Percentiles rank a stretch among this genome's conserved stretches.
phyloP scores from a whole-genome alignment of 2,113 vertebrate species.

The Sylvia atricapilla region DNA sequence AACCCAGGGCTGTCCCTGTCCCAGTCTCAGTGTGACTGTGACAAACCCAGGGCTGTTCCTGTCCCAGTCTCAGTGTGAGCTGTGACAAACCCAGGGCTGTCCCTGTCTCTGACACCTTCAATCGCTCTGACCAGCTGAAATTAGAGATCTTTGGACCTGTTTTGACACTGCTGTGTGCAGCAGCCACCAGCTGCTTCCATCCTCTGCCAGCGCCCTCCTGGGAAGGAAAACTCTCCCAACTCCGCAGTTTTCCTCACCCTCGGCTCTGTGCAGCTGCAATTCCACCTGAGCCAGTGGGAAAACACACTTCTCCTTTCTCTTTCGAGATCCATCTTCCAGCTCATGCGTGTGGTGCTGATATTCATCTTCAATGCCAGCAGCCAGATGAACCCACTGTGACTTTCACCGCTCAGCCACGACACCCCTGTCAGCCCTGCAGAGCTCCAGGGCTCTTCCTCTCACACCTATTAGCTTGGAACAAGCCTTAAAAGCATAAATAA shows the following conservation, averaged over 20 bases:
- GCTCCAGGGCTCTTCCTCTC: neutral
- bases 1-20: too few relatives aligned
- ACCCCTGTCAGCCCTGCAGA: neutral
- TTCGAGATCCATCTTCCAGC: neutral
- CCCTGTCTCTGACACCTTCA: neutral
- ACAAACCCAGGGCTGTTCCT: too few relatives aligned
- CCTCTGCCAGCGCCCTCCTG: neutral
- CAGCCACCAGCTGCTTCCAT: neutral
- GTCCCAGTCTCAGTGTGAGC: too few relatives aligned
- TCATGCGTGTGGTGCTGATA: neutral
- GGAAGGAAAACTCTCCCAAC: neutral
- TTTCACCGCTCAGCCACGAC: neutral
- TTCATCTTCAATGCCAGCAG: neutral
- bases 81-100: too few relatives aligned
- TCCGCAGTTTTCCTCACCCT: too few relatives aligned
- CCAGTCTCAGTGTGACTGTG: too few relatives aligned
- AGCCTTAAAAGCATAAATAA: constrained; percentile 2
- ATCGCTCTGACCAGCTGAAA: neutral
- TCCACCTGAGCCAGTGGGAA: neutral
- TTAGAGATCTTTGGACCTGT: neutral
- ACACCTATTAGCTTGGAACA: constrained; percentile 8
- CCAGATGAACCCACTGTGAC: neutral
- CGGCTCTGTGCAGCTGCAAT: neutral
- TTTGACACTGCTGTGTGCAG: neutral
- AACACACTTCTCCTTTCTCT: neutral